Percentiles rank a stretch among this genome's conserved stretches.
phyloP scores from a whole-genome alignment of 2,113 vertebrate species.

The Mionectes macconnelli region DNA sequence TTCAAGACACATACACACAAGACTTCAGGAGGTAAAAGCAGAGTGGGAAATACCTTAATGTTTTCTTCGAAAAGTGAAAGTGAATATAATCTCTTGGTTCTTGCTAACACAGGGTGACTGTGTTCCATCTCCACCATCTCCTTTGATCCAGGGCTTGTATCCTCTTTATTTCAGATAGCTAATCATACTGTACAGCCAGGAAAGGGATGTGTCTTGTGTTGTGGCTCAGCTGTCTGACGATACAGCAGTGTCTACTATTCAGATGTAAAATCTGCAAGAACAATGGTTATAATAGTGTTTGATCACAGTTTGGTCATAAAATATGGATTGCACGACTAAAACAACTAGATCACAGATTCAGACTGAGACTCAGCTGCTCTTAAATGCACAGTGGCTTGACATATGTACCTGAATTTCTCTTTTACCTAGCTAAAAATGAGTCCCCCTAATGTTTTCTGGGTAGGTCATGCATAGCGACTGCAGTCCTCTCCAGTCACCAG shows the following conservation, averaged over 20 bases:
- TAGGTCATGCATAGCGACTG: fast-evolving
- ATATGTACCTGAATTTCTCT: not conserved
- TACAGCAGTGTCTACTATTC: not conserved
- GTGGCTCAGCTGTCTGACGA: not conserved
- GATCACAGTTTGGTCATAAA: constrained; percentile 17
- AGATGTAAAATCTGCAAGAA: constrained; percentile 25
- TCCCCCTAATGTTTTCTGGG: fast-evolving
- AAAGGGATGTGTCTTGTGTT: not conserved
- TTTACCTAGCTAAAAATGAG: not conserved
- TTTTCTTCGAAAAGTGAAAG: not conserved
- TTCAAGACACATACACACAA: not conserved
- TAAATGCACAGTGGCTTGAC: not conserved
- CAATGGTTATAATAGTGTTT: constrained; percentile 8
- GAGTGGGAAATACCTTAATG: not conserved
- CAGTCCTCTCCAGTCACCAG: not conserved
- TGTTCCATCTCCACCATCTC: not conserved
- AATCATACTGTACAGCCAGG: not conserved
- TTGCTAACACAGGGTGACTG: not conserved
- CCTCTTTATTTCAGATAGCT: not conserved
- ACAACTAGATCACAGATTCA: not conserved
- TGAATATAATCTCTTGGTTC: not conserved
- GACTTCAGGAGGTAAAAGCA: not conserved
- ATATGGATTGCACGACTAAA: constrained; percentile 4
- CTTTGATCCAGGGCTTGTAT: not conserved
- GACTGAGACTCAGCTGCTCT: not conserved